Evolutionary conservation across 2,113 vertebrate genomes (phyloP).

Genomic region (Aldabrachelys gigantea): DNA sequence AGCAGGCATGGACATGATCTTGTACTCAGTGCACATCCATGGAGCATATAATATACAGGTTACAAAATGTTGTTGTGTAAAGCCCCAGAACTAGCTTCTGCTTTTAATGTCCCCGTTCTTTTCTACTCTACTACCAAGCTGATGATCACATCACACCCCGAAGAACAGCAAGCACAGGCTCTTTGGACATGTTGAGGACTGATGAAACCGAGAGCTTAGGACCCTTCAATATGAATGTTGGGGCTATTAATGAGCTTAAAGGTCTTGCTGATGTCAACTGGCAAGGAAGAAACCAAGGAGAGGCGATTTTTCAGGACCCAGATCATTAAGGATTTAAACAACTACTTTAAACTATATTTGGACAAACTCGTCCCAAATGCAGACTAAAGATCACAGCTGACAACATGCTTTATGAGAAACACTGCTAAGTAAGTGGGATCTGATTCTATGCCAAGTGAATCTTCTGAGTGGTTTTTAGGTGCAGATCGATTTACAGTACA

Average conservation of each 20-base stretch:
- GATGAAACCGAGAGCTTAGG: background rate
- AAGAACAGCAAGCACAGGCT: background rate
- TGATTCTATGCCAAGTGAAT: background rate
- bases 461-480: background rate
- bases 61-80: background rate
- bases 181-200: fast-evolving
- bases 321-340: background rate
- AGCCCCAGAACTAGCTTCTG: background rate
- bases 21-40: background rate
- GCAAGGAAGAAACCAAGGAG: background rate
- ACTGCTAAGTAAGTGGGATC: background rate
- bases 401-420: background rate
- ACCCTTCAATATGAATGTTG: background rate
- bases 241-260: background rate
- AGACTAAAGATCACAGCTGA: background rate
- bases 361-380: background rate
- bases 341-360: background rate
- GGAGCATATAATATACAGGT: background rate
- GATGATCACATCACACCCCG: background rate
- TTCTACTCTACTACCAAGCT: background rate
- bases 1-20: background rate
- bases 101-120: background rate
- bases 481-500: background rate
- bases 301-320: background rate
- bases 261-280: background rate